phyloP scores from a whole-genome alignment of 2,797 vertebrate genomes.

The Emys orbicularis region DNA sequence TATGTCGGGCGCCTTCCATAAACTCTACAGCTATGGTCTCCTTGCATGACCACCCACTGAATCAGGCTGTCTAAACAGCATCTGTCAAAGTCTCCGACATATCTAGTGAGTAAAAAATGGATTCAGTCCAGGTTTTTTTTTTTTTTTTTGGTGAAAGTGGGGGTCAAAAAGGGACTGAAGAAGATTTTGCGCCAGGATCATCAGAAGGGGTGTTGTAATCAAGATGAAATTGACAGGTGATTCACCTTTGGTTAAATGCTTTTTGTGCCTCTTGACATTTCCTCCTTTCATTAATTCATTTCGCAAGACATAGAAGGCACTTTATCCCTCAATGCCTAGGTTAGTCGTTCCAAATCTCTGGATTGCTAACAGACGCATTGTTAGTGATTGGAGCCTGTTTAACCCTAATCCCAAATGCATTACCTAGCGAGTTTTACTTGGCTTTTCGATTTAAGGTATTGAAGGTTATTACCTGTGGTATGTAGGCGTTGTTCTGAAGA shows the following conservation, averaged over 20 bases:
- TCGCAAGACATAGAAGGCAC: constrained; percentile 47
- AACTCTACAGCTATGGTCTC: constrained; percentile 83
- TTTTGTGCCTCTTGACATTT: not conserved
- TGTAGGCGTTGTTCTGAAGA: constrained; percentile 30
- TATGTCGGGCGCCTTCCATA: constrained; percentile 88
- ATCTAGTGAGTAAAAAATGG: constrained; percentile 77
- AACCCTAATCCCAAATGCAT: constrained; percentile 80
- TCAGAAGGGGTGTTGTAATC: constrained; percentile 17
- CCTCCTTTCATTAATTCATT: constrained; percentile 69
- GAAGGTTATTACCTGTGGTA: constrained; percentile 60
- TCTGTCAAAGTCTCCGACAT: constrained; percentile 84
- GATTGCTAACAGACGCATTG: constrained; percentile 46
- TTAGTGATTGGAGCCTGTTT: constrained; percentile 67
- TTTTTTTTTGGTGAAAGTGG: not conserved
- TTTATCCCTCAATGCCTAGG: constrained; percentile 53
- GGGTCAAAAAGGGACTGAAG: constrained; percentile 12
- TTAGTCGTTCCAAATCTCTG: constrained; percentile 51
- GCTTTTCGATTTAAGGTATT: constrained; percentile 47
- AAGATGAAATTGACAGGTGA: constrained; percentile 29
- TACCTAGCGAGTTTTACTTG: constrained; percentile 64
- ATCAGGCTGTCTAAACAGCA: constrained; percentile 90
- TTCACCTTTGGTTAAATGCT: constrained; percentile 20
- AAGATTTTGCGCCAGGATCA: not conserved
- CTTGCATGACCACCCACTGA: constrained; percentile 91
- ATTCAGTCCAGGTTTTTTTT: constrained; percentile 68